A percentile compares a stretch with the other conserved stretches of the same genome.
These are phyloP conservation scores for Caenorhabditis sp. DNA, from an alignment of 2,888 invertebrate genomes.

Conservation along the genomic window DNA sequence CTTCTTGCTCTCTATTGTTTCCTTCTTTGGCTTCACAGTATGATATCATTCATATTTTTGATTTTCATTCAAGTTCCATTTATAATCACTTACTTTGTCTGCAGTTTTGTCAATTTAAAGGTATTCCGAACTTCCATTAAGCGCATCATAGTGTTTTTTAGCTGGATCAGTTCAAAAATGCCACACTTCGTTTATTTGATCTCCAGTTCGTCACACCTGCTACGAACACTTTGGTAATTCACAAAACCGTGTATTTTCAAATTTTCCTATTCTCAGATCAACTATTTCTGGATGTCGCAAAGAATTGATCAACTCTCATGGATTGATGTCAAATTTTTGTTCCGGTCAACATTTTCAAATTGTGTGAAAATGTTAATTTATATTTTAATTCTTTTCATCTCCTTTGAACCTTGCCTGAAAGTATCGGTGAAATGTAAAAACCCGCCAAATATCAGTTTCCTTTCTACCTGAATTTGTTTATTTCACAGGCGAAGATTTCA, in stretches of 20 bases:
- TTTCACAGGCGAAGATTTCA: no score
- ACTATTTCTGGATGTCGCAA: slow-evolving; percentile 38
- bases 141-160: no score
- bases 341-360: slow-evolving; percentile 23
- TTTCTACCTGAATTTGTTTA: neutral
- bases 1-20: slow-evolving; percentile 20
- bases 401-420: slow-evolving; percentile 27
- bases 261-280: slow-evolving; percentile 26
- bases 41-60: slow-evolving; percentile 15
- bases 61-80: slow-evolving; percentile 14
- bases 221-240: slow-evolving; percentile 27
- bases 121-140: slow-evolving; percentile 6
- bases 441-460: neutral
- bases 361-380: slow-evolving; percentile 15
- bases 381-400: slow-evolving; percentile 17
- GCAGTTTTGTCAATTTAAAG: slow-evolving; percentile 17
- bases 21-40: slow-evolving; percentile 16
- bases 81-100: slow-evolving; percentile 15
- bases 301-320: slow-evolving; percentile 18
- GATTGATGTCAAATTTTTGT: slow-evolving; percentile 26
- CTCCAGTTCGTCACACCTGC: slow-evolving; percentile 41
- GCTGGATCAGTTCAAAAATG: slow-evolving; percentile 23
- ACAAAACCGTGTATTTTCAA: no score
- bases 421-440: neutral
- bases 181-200: slow-evolving; percentile 39